Evolutionary conservation across 2,888 invertebrate species (phyloP), one percentile per base, ranked within the genome.

Genomic region (Idaea aversata): DNA sequence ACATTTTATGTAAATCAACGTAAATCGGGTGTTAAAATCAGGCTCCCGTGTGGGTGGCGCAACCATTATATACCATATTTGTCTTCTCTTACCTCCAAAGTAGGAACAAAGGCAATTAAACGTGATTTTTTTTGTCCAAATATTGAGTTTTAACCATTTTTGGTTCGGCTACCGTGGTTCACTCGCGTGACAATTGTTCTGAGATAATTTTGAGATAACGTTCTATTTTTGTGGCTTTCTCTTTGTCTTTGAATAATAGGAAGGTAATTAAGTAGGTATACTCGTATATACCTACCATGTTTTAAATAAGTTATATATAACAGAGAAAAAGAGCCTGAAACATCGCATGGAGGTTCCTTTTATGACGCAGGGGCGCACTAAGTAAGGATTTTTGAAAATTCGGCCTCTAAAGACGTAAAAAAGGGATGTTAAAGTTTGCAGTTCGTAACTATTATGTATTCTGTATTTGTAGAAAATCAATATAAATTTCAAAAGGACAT

Each of bases 71-170:
- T 64, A 10, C 81, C 78, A 70, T 79, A 73, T 81, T 72, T 73
- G 82, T 75, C 47, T 7, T 47, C 47, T 47, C 47, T 47, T 47
- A 47, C 47, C 10, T 47, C 47, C 47, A 47, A 47, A 47, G 47
- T 47, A 47, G 47, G 47, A 47, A 47, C 35, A 70, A 67, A 68
- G 71, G 78, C 79, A 82, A 82, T 84, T 82, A 84, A 80, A 77
- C 77, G 74, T 77, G 77, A 71, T 74, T 81, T 82, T n/a, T 79
- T 82, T 81, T 81, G 78, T 77, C 83, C 83, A 79, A 82, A 81
- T 80, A 82, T 82, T 77, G 77, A 76, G 72, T 75, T 71, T 64
- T 74, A 67, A 66, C 80, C 80, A 72, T 79, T 74, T 80, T 75
- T 72, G 80, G 80, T 57, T 38, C 61, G 25, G 72, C 73, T 73